Percentiles rank a stretch among this genome's conserved stretches.
Evolutionary conservation across 2,888 invertebrate species (phyloP).

Genomic region (Creontiades dilutus): DNA sequence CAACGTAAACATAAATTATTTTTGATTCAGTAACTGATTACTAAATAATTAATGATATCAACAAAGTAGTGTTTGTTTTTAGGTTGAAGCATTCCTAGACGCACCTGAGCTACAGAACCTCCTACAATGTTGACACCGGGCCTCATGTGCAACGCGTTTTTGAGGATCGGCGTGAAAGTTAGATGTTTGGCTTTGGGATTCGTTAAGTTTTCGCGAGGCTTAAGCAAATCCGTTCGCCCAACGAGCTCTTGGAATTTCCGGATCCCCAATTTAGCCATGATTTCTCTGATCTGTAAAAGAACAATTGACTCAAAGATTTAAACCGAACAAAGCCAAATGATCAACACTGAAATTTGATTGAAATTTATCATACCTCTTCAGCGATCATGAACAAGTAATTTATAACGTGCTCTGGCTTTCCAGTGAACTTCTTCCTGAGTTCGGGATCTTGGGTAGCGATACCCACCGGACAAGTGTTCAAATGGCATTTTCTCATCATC

Average conservation of each 20-base stretch:
- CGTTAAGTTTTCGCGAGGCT: constrained; percentile 84
- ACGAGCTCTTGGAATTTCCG: constrained; percentile 93
- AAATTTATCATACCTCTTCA: constrained; percentile 87
- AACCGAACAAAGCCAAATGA: no score
- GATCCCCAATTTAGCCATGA: constrained; percentile 95
- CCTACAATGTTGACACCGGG: constrained; percentile 94
- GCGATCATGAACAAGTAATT: constrained; percentile 99
- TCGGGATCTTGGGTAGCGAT: constrained; percentile 99
- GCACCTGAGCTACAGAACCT: constrained; percentile 88
- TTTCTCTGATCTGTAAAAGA: constrained; percentile 85
- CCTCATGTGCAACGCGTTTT: constrained; percentile 92
- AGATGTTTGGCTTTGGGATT: constrained; percentile 91
- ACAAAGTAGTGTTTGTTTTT: no score
- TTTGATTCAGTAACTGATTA: no score
- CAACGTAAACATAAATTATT: not conserved
- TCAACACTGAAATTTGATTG: not conserved
- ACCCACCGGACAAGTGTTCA: constrained; percentile 99
- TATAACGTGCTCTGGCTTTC: constrained; percentile 97
- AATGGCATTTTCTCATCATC: constrained; percentile 99
- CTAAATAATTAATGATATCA: not conserved
- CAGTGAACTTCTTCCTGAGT: constrained; percentile 96
- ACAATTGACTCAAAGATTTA: no score
- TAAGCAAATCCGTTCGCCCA: constrained; percentile 93
- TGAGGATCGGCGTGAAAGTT: constrained; percentile 90
- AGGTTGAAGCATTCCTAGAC: not conserved